Evolutionary conservation across 1,140 invertebrate genomes (phyloP), one percentile per base, ranked within the genome.

Genomic region (Branchinecta lindahli): DNA sequence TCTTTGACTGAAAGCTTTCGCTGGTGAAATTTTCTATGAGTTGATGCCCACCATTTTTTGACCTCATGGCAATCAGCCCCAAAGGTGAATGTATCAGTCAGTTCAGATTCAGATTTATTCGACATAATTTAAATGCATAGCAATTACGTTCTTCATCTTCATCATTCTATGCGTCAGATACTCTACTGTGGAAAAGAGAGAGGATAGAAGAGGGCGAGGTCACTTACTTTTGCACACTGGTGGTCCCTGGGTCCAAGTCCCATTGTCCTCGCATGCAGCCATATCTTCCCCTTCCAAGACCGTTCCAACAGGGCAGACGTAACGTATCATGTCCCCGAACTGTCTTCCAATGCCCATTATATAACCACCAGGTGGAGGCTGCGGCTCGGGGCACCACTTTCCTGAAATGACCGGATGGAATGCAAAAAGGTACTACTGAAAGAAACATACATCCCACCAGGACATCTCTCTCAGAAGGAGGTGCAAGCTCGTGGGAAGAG

Each of bases 221-320:
- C 46, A 71, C 66, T 71, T 72, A 74, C 75, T 71, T 73, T 68
- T 69, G 72, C 76, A 78, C 8, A 69, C 72, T 10, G 76, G 76
- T 0, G 71, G 33, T 10, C 65, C 70, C 65, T 66, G 66, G 8
- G 68, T 74, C 76, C 75, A 77, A 15, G 20, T 66, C n/a, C 74
- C 76, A 66, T 71, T 70, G 65, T 72, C 73, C 44, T 72, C 70
- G 65, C 73, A 77, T n/a, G 18, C 65, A n/a, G 46, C 67, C 52
- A 45, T 45, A 10, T 70, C 52, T 3, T 46, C 61, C 7, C 77
- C 77, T 47, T 72, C 70, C 8, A 77, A 61, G 18, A 69, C 47
- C 70, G 74, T 76, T 9, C 76, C 76, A 45, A 69, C 44, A 68
- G 75, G 68, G 70, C 79, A 80, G 0, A 61, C 65, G 15, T 77